These are phyloP conservation scores for Microcebus griseorufus DNA, from an alignment of 2,113 vertebrate genomes.

Conservation along the genomic window DNA sequence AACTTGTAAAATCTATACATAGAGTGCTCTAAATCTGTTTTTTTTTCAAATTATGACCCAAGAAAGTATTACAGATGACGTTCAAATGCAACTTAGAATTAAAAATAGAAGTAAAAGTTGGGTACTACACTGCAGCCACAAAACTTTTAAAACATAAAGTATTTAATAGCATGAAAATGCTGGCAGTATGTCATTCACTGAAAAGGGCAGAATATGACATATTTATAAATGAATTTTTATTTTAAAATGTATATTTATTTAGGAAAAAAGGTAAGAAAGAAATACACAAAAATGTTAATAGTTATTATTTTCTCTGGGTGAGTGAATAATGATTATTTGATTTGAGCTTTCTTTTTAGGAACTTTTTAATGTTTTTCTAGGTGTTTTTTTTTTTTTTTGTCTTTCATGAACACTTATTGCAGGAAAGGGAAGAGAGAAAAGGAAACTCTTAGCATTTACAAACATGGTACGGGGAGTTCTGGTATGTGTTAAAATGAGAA, in stretches of 20 bases:
- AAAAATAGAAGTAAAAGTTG: slow-evolving; percentile 21
- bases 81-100: slow-evolving; percentile 8
- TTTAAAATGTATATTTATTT: slow-evolving; percentile 8
- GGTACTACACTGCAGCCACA: background rate
- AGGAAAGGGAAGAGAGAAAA: background rate
- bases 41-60: background rate
- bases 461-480: background rate
- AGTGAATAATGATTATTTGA: background rate
- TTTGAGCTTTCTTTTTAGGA: background rate
- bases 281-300: background rate
- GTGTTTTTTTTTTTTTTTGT: background rate
- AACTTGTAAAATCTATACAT: background rate
- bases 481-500: background rate
- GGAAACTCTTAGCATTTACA: background rate
- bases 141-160: background rate
- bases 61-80: background rate
- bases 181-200: background rate
- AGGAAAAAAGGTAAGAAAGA: background rate
- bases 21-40: background rate
- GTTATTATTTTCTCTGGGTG: background rate
- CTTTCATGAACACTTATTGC: background rate
- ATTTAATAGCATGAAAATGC: background rate
- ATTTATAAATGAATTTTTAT: background rate
- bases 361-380: background rate
- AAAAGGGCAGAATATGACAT: background rate